Percentiles rank a stretch among this genome's conserved stretches.
phyloP scores from a whole-genome alignment of 2,797 vertebrate species.

The Semaprochilodus insignis region DNA sequence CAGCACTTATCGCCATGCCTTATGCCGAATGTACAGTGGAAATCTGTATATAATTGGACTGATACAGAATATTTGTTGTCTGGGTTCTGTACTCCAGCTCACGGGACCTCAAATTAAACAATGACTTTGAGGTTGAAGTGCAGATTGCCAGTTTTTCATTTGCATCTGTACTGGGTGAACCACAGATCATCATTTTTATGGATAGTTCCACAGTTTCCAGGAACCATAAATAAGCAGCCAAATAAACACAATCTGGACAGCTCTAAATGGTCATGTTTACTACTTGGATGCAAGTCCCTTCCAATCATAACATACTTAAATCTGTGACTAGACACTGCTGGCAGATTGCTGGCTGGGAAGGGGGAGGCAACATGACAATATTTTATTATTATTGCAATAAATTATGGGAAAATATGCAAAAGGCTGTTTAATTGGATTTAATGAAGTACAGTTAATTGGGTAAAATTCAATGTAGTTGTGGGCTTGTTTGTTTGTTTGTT shows the following conservation, averaged over 20 bases:
- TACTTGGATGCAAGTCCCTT: constrained; percentile 17
- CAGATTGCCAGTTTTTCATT: background rate
- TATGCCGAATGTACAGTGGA: background rate
- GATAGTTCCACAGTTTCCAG: background rate
- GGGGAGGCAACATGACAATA: no score
- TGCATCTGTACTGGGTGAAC: background rate
- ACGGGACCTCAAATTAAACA: constrained; percentile 14
- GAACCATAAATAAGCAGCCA: background rate
- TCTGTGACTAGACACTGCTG: constrained; percentile 12
- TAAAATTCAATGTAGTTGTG: no score
- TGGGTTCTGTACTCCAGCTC: background rate
- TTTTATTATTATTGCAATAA: no score
- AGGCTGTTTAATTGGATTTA: no score
- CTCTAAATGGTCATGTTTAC: constrained; percentile 10
- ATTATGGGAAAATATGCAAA: no score
- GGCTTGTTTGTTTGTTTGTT: no score
- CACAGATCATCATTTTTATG: background rate
- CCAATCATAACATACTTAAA: constrained; percentile 20
- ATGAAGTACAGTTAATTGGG: no score
- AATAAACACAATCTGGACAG: background rate
- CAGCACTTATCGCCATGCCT: background rate
- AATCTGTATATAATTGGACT: background rate
- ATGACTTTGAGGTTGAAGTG: background rate
- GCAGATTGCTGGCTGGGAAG: no score
- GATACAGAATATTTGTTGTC: background rate